Evolutionary conservation across 2,797 vertebrate species (phyloP).

Genomic region (Leptoclinus maculatus): DNA sequence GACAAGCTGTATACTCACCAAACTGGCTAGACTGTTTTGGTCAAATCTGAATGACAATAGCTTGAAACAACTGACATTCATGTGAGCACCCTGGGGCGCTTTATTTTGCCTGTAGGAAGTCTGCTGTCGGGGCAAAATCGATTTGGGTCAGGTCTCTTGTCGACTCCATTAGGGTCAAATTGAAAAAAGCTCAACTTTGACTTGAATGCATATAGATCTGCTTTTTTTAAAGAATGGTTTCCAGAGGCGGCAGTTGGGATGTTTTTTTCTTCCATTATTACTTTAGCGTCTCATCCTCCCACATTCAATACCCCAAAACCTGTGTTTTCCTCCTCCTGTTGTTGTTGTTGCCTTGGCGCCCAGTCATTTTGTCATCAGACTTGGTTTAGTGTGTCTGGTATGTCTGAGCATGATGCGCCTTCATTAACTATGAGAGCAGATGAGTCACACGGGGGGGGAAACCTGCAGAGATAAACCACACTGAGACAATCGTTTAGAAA

Average conservation of each 20-base stretch:
- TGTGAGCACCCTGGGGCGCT: conserved; percentile 36
- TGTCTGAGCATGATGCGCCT: conserved; percentile 67
- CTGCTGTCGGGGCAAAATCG: conserved; percentile 38
- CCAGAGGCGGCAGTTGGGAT: background rate
- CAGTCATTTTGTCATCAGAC: conserved; percentile 59
- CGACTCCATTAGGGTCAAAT: conserved; percentile 65
- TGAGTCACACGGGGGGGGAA: conserved; percentile 62
- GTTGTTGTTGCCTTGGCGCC: conserved; percentile 31
- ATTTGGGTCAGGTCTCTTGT: conserved; percentile 64
- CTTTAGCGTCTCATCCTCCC: conserved; percentile 42
- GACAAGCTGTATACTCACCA: conserved; percentile 7
- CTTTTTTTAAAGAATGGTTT: background rate
- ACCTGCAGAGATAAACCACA: conserved; percentile 44
- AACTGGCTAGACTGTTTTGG: conserved; percentile 25
- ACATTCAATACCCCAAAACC: conserved; percentile 14
- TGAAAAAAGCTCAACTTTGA: conserved; percentile 31
- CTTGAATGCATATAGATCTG: conserved; percentile 27
- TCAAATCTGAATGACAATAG: conserved; percentile 52
- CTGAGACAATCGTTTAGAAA: conserved; percentile 2
- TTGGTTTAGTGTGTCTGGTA: conserved; percentile 60
- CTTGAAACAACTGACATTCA: conserved; percentile 42
- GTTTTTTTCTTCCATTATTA: conserved; percentile 11
- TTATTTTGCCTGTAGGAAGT: conserved; percentile 53
- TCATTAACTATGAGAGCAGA: conserved; percentile 49
- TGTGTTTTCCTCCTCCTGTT: conserved; percentile 39